A percentile compares a stretch with the other conserved stretches of the same genome.
These are phyloP conservation scores for Drosophila mimica DNA, from an alignment of 2,888 invertebrate species.

Conservation along the genomic window DNA sequence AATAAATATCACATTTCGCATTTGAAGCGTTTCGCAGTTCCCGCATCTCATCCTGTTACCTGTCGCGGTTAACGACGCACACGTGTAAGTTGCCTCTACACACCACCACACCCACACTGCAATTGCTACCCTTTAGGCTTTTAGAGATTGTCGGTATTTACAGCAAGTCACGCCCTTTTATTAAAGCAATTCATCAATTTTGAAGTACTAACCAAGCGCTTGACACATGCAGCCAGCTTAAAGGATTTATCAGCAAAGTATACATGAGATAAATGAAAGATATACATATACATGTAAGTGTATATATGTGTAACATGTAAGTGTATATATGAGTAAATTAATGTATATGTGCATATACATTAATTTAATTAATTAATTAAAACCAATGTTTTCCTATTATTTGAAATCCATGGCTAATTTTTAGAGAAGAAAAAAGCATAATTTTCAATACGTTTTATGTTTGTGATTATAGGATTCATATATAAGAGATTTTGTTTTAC, in stretches of 20 bases:
- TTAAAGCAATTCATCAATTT: slow-evolving; percentile 81
- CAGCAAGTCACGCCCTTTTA: slow-evolving; percentile 78
- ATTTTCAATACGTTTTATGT: too few species aligned
- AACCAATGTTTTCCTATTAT: not conserved
- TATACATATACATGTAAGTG: slow-evolving; percentile 15
- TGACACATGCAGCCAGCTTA: slow-evolving; percentile 72
- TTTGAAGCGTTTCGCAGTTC: slow-evolving; percentile 33
- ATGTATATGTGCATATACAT: too few species aligned
- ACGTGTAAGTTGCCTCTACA: slow-evolving; percentile 38
- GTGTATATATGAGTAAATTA: too few species aligned
- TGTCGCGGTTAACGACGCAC: slow-evolving; percentile 57
- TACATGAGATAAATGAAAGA: slow-evolving; percentile 42
- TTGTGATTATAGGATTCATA: too few species aligned
- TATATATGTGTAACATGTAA: too few species aligned
- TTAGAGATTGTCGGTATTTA: slow-evolving; percentile 61
- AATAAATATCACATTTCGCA: slow-evolving; percentile 61
- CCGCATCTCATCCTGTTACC: slow-evolving; percentile 40
- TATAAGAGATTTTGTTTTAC: too few species aligned
- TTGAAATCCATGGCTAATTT: not conserved
- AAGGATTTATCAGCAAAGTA: slow-evolving; percentile 67
- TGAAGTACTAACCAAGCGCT: slow-evolving; percentile 61
- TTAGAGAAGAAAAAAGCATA: not conserved
- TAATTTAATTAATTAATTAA: too few species aligned
- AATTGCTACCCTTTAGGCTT: not conserved
- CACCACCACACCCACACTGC: not conserved